These are phyloP conservation scores for Gastracanthus pulcherrimus DNA, from an alignment of 2,888 invertebrate genomes.

Conservation along the genomic window DNA sequence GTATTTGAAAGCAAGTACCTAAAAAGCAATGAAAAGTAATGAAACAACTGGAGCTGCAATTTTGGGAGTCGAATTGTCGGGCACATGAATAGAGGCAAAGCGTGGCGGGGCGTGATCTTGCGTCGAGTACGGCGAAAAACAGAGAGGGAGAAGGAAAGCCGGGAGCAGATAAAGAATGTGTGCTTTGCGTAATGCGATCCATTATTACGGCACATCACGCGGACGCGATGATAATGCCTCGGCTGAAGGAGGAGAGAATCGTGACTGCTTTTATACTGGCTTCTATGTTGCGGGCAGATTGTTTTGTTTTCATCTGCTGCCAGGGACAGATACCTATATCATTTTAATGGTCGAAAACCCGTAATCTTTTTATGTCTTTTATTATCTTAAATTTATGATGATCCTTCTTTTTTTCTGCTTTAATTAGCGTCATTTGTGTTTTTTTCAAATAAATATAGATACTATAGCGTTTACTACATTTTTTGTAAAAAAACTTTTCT, in stretches of 20 bases:
- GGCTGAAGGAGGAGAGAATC: background rate
- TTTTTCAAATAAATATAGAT: no score
- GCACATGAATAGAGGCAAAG: background rate
- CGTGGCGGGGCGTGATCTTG: background rate
- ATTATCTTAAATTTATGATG: no score
- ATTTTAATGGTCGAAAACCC: constrained; percentile 29
- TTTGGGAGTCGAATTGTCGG: no score
- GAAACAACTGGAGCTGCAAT: no score
- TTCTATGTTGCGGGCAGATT: background rate
- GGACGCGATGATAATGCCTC: constrained; percentile 38
- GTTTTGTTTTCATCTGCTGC: background rate
- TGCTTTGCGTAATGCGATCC: constrained; percentile 56
- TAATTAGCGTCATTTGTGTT: no score
- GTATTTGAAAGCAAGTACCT: no score
- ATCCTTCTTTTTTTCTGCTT: no score
- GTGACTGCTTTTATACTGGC: background rate
- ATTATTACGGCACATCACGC: constrained; percentile 52
- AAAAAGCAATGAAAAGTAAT: no score
- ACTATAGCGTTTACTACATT: no score
- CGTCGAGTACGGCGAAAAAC: background rate
- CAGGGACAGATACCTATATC: background rate
- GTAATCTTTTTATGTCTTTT: background rate
- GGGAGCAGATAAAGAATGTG: constrained; percentile 46
- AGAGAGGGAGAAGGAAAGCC: background rate
- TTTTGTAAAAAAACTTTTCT: no score